Evolutionary conservation across 2,797 vertebrate genomes (phyloP).

Genomic region (Australoheros facetus): DNA sequence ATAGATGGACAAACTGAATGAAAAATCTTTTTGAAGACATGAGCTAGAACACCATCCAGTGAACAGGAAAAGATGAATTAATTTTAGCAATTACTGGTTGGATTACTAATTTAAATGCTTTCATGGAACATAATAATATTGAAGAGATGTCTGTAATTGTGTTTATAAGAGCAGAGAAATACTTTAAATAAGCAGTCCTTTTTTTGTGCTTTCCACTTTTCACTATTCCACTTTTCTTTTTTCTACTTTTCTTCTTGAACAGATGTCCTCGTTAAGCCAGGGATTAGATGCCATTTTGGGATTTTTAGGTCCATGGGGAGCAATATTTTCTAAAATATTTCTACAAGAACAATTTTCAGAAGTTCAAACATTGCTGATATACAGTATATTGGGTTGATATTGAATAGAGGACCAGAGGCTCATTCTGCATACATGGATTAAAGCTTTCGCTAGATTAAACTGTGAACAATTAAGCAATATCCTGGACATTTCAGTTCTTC

Average conservation of each 20-base stretch:
- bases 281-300: background rate
- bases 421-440: background rate
- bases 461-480: background rate
- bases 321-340: background rate
- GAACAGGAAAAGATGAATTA: background rate
- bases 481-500: background rate
- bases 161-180: background rate
- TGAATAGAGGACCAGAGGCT: background rate
- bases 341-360: background rate
- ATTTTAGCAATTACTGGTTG: background rate
- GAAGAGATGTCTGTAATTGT: background rate
- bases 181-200: background rate
- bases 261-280: background rate
- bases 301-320: background rate
- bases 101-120: background rate
- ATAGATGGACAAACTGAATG: conserved; percentile 2
- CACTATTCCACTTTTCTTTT: background rate
- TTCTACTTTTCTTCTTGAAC: background rate
- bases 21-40: background rate
- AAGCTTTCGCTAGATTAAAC: background rate
- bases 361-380: background rate
- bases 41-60: background rate
- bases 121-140: background rate
- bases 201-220: background rate
- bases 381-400: background rate